Conservation (phyloP, 2,797 vertebrate species). For the Gobionotothen gibberifrons region DNA sequence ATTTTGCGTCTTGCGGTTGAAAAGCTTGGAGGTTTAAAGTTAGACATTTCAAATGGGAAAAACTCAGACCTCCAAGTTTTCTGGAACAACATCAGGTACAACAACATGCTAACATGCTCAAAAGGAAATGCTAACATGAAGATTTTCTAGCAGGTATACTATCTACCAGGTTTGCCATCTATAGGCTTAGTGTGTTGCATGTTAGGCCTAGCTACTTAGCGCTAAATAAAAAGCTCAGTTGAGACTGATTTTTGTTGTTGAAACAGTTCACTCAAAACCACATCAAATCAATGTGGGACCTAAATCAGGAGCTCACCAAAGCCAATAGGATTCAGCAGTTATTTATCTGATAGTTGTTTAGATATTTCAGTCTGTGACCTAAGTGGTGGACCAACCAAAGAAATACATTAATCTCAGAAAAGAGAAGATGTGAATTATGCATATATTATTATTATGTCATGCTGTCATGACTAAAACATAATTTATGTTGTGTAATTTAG, state of each 20-base stretch:
- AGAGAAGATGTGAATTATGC: no score
- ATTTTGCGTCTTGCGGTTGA: no score
- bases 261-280: not conserved
- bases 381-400: not conserved
- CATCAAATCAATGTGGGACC: not conserved
- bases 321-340: not conserved
- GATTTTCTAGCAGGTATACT: not conserved
- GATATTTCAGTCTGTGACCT: slow-evolving; percentile 2
- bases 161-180: not conserved
- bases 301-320: not conserved
- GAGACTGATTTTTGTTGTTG: not conserved
- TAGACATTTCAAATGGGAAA: no score
- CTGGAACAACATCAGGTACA: no score
- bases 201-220: not conserved
- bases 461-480: slow-evolving; percentile 5
- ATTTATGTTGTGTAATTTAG: not conserved
- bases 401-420: no score
- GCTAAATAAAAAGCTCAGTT: not conserved
- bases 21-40: no score
- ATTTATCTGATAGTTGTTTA: not conserved
- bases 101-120: not conserved
- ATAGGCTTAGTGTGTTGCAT: not conserved
- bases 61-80: no score
- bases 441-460: not conserved
- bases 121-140: not conserved